Percentiles rank a stretch among this genome's conserved stretches.
phyloP scores from a whole-genome alignment of 2,113 vertebrate species.

The Atherinomorus stipes region DNA sequence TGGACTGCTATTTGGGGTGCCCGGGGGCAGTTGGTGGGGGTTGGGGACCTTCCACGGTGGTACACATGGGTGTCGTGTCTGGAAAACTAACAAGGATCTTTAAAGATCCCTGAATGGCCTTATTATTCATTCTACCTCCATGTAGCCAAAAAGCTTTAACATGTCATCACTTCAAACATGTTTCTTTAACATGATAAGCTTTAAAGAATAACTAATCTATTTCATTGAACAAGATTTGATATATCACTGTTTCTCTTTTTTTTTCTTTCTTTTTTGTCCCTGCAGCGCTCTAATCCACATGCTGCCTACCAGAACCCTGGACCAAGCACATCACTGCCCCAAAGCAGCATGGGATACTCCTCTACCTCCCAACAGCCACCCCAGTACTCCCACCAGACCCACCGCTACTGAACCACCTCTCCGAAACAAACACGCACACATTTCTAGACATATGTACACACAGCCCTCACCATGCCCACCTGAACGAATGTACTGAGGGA shows the following conservation, averaged over 20 bases:
- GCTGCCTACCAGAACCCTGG: constrained; percentile 99
- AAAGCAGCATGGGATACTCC: constrained; percentile 99
- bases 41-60: no score
- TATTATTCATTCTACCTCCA: background rate
- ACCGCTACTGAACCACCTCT: constrained; percentile 92
- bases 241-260: background rate
- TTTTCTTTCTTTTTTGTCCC: constrained; percentile 19
- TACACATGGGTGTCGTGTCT: no score
- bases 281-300: constrained; percentile 98
- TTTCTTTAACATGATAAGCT: background rate
- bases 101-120: no score
- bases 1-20: no score
- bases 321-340: constrained; percentile 99
- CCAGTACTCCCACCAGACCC: constrained; percentile 98
- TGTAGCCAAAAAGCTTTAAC: background rate
- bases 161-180: no score
- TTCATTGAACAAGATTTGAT: background rate
- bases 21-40: no score
- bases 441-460: constrained; percentile 19
- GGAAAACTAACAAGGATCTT: no score
- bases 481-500: constrained; percentile 81
- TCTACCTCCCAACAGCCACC: constrained; percentile 99
- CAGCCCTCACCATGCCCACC: constrained; percentile 58
- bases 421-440: constrained; percentile 33
- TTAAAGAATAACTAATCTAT: background rate